Evolutionary conservation across 2,888 invertebrate genomes (phyloP), one percentile per base, ranked within the genome.

Genomic region (Hypercompe scribonia): DNA sequence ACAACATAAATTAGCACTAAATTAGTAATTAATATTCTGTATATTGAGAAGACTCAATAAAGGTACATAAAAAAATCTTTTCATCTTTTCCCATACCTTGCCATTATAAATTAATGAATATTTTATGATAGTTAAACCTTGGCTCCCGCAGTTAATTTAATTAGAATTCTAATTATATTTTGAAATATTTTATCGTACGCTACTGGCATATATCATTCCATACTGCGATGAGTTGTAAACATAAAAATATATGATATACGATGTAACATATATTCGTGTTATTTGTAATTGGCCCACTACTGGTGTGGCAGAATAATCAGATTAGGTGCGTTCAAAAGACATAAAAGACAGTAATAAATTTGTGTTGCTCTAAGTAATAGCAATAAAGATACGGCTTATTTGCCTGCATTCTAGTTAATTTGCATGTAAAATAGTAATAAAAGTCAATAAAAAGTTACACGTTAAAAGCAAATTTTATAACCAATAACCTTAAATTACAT

Each of bases 351-450:
- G 39, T 63, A 13, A 67, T 46, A 61, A 46, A 46, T 71, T 72
- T 64, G 58, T 68, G 58, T 33, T 42, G n/a, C 34, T 68, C 63
- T 31, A n/a, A 54, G 28, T 64, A 28, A 54, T 65, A 13, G 69
- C 33, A 69, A 73, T 73, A 65, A 68, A 64, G n/a, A 50, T 42
- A 69, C 65, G 31, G 36, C 54, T 42, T 65, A 68, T 65, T 72
- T 34, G 65, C 65, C 68, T 72, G 69, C 69, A 73, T 69, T 65
- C 54, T 73, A 68, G 73, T 83, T 71, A 69, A 81, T 69, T 65
- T 80, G 67, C 68, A 76, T 70, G 65, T 74, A 54, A 71, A 34
- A 39, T 18, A 54, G 65, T 65, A 71, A 65, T 78, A 78, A 76
- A 73, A 42, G 71, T 50, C 65, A 74, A 70, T 80, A 13, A 73